phyloP scores from a whole-genome alignment of 2,797 vertebrate species.

The Rallus crepitans region DNA sequence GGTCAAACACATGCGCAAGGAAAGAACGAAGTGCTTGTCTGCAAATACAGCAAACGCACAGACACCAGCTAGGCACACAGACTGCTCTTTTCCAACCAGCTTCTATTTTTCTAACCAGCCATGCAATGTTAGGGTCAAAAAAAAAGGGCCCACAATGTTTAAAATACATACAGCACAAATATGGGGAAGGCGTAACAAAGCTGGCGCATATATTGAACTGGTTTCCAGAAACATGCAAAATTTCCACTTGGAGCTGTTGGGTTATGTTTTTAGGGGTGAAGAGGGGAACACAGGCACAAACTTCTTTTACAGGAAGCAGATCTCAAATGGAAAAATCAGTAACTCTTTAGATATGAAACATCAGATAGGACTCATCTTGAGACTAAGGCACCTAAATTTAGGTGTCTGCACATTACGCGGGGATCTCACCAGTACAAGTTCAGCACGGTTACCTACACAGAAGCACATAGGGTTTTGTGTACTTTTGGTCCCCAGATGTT shows the following conservation, averaged over 20 bases:
- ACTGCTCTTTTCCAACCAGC: background rate
- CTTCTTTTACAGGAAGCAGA: background rate
- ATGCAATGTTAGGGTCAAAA: background rate
- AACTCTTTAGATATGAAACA: background rate
- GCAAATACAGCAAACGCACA: background rate
- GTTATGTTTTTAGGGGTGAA: background rate
- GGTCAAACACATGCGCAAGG: background rate
- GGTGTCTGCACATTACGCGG: background rate
- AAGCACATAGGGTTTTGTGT: background rate
- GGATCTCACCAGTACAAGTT: fast-evolving
- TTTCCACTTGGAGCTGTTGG: background rate
- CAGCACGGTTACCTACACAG: fast-evolving
- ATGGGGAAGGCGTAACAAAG: background rate
- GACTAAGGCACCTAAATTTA: background rate
- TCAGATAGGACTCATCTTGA: background rate
- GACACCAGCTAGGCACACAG: fast-evolving
- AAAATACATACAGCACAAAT: background rate
- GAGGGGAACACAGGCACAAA: background rate
- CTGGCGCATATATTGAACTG: background rate
- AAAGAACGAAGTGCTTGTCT: background rate
- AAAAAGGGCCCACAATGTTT: background rate
- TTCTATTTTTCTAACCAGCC: background rate
- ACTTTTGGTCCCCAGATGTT: fast-evolving
- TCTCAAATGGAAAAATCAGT: background rate
- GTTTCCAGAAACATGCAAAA: background rate